Evolutionary conservation across 92 coral and sea anemone genomes (phyloP).

Genomic region (Zoanthus sansibaricus): DNA sequence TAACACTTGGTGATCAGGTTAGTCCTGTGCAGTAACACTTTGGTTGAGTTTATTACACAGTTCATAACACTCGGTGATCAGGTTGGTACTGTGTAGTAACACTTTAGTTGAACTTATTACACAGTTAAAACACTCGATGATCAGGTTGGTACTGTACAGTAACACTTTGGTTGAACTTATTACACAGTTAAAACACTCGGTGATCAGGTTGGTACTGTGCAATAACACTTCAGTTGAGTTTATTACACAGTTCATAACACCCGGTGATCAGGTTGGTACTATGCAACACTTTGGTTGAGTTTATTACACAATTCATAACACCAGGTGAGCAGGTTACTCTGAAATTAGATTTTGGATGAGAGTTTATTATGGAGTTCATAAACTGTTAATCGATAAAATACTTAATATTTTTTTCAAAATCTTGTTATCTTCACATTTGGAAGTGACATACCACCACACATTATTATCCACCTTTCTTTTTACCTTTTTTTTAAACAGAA

Average conservation of each 20-base stretch:
- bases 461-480: too few relatives aligned
- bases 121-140: conserved; percentile 99
- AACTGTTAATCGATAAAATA: conserved; percentile 35
- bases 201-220: conserved; percentile 75
- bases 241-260: conserved; percentile 82
- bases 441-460: too few relatives aligned
- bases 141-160: conserved; percentile 64
- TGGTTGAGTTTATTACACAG: conserved; percentile 47
- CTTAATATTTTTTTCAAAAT: too few relatives aligned
- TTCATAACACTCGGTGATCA: conserved; percentile 99
- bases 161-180: too few relatives aligned
- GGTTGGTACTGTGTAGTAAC: conserved; percentile 46
- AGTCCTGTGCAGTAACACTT: not conserved
- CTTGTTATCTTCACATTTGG: too few relatives aligned
- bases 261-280: conserved; percentile 91
- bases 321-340: conserved; percentile 93
- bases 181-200: conserved; percentile 93
- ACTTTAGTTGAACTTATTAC: too few relatives aligned
- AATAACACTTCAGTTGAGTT: too few relatives aligned
- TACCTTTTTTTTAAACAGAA: too few relatives aligned
- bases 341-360: too few relatives aligned
- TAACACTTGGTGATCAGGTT: conserved; percentile 99
- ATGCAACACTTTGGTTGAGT: too few relatives aligned
- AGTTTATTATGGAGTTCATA: conserved; percentile 71
- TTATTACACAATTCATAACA: conserved; percentile 80